These are phyloP conservation scores for Hycleus cichorii DNA, from an alignment of 1,140 invertebrate genomes.

Conservation along the genomic window DNA sequence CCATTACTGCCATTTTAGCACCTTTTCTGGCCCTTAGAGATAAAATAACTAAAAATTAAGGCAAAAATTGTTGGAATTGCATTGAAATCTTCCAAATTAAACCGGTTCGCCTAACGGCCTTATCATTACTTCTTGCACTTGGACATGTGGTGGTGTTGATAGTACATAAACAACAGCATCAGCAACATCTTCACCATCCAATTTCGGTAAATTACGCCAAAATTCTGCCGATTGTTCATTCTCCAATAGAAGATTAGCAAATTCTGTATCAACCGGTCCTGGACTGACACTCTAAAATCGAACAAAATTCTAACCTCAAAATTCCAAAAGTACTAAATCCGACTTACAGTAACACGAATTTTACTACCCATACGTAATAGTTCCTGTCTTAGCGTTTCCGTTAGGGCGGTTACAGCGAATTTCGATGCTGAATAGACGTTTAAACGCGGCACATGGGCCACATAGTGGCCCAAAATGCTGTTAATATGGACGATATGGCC, in stretches of 20 bases:
- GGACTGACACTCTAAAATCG: slow-evolving; percentile 23
- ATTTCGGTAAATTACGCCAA: not conserved
- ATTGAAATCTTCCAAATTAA: too few species aligned
- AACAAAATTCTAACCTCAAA: not conserved
- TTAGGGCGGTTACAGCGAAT: slow-evolving; percentile 50
- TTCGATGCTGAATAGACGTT: slow-evolving; percentile 56
- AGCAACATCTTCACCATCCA: slow-evolving; percentile 49
- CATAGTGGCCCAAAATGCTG: slow-evolving; percentile 46
- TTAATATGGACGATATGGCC: slow-evolving; percentile 41
- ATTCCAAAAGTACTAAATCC: not conserved
- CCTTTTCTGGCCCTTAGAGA: too few species aligned
- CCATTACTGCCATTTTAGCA: too few species aligned
- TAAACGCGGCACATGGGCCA: slow-evolving; percentile 22
- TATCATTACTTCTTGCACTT: not conserved
- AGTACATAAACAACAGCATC: slow-evolving; percentile 45
- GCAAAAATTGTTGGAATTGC: too few species aligned
- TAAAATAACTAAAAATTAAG: too few species aligned
- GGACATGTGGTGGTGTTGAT: slow-evolving; percentile 41
- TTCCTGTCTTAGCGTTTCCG: slow-evolving; percentile 51
- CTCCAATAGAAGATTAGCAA: slow-evolving; percentile 1
- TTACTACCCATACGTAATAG: slow-evolving; percentile 40
- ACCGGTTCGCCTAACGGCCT: not conserved
- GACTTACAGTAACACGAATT: slow-evolving; percentile 43
- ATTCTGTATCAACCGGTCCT: slow-evolving; percentile 16
- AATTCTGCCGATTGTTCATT: not conserved